Percentiles rank a stretch among this genome's conserved stretches.
These are phyloP conservation scores for Trialeurodes vaporariorum DNA, from an alignment of 1,140 invertebrate genomes.

Conservation along the genomic window DNA sequence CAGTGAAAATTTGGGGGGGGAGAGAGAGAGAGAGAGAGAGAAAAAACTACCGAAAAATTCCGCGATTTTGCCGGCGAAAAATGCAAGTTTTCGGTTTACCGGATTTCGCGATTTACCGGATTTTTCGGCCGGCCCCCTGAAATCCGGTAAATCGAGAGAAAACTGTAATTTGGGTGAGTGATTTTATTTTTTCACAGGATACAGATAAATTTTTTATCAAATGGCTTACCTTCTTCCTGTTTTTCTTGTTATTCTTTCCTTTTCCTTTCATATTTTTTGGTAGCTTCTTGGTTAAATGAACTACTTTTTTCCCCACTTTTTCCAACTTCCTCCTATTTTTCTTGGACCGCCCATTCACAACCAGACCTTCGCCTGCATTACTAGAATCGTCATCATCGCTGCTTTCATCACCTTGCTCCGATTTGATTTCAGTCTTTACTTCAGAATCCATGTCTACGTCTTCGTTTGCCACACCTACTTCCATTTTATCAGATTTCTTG, in stretches of 20 bases:
- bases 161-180: no score
- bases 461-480: neutral
- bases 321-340: neutral
- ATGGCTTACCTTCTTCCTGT: neutral
- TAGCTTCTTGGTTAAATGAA: neutral
- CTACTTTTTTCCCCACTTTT: neutral
- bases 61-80: no score
- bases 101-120: no score
- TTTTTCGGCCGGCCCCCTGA: no score
- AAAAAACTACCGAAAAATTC: no score
- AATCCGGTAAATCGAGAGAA: no score
- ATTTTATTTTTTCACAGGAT: no score
- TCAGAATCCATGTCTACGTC: neutral
- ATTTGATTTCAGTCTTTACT: neutral
- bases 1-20: no score
- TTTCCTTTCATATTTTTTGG: neutral
- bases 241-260: neutral
- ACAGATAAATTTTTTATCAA: no score
- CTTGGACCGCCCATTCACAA: neutral
- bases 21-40: no score
- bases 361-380: neutral
- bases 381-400: neutral
- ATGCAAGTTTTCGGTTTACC: no score
- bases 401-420: neutral
- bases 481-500: neutral